Evolutionary conservation across 2,888 invertebrate genomes (phyloP), one percentile per base, ranked within the genome.

Genomic region (Chymomyza caudatula): DNA sequence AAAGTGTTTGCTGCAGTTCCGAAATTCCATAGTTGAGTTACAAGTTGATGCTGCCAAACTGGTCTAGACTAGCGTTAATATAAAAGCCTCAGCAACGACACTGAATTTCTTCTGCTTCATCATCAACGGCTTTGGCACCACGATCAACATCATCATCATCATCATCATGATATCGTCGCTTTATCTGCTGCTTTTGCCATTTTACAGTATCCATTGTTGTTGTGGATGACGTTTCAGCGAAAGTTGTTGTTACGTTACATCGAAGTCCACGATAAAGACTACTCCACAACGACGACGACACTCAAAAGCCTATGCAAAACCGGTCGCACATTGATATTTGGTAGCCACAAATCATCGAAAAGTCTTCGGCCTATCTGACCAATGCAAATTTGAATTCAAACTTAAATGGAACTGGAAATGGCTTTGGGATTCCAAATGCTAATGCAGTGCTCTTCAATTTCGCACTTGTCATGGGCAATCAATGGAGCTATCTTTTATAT

Each of bases 301-400:
- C 79, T 73, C 69, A 77, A 22, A 82, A 60, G 85, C 85, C 80
- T 81, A 81, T 81, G 85, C 80, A 85, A 81, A 81, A 80, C 80
- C 80, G 85, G 80, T 81, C 80, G 80, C 80, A 76, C 80, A 81
- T 81, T 85, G 85, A 81, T 81, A 85, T 80, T 85, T 79, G 85
- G 85, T 77, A 75, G 64, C 77, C 77, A 77, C 83, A 79, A 85
- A 80, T 82, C 15, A 47, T 11, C 20, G 11, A 51, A 51, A 17
- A 13, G 20, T 20, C 51, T 20, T 4, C 17, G 17, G 44, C 44
- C 51, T 20, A 17, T 51, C 51, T 20, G 19, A 17, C 51, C 51
- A 20, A 19, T 51, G 13, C 51, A 20, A 43, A 60, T 52, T 70
- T 56, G 60, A 13, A 58, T 52, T 53, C 52, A 62, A 56, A 57